Percentiles rank a stretch among this genome's conserved stretches.
phyloP scores from a whole-genome alignment of 2,888 invertebrate species.

The Phytoseiulus persimilis region DNA sequence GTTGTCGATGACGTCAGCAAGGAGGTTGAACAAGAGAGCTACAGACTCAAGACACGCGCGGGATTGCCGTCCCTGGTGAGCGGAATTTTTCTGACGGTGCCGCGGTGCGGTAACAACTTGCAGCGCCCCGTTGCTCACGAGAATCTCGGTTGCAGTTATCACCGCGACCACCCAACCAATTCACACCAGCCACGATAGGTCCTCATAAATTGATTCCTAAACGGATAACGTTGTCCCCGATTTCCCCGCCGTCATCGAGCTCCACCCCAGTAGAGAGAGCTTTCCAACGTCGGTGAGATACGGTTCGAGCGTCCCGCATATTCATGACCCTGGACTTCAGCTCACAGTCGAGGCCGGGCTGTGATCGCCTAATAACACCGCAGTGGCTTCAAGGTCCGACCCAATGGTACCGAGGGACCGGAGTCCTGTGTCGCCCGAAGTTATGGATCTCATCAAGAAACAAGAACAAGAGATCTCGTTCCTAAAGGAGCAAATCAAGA shows the following conservation, averaged over 20 bases:
- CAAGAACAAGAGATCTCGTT: constrained; percentile 16
- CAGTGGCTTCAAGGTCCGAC: neutral
- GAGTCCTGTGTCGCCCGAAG: neutral
- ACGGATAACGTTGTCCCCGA: neutral
- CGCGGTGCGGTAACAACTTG: no score
- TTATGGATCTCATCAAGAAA: constrained; percentile 11
- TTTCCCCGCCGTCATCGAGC: constrained; percentile 14
- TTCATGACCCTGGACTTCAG: no score
- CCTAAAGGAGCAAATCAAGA: constrained; percentile 14
- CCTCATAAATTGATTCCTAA: neutral
- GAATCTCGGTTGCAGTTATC: neutral
- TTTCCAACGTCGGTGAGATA: neutral
- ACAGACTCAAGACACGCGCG: neutral
- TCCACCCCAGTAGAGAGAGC: constrained; percentile 15
- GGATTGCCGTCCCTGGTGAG: neutral
- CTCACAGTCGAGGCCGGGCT: no score
- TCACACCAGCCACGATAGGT: constrained; percentile 14
- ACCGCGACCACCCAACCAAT: neutral
- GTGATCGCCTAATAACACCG: no score
- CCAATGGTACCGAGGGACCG: neutral
- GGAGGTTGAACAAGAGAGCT: neutral
- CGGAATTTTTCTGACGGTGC: neutral
- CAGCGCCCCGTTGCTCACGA: neutral
- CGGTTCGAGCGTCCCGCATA: no score
- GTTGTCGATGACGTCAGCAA: neutral